Base-by-base conservation (phyloP, 2,888 invertebrate genomes). In the Galerucella pusilla region DNA sequence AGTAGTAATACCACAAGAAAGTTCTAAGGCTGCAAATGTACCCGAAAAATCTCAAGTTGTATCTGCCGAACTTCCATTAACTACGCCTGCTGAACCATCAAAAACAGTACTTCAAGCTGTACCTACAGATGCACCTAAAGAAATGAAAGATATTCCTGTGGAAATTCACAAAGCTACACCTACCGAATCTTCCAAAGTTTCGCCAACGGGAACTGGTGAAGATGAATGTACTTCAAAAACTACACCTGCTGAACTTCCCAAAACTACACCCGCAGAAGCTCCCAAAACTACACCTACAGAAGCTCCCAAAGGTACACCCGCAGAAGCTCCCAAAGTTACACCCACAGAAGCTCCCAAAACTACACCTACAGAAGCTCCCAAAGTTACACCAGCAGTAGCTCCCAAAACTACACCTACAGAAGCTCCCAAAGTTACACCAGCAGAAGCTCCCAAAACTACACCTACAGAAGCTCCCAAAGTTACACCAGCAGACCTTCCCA, bases 121-220 rank as follows among this genome's bases (percentile, higher is more conserved):
- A 57, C 46, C 46, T 11, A 46, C 46, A 7, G 11, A 46, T 11
- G 46, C 57, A 68, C 4, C 68, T 61, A 16, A 57, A 57, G 54
- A 42, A 65, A 49, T 61, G 57, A 11, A 57, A 20, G 20, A 16
- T n/a, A 20, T 28, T 28, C 16, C 28, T 35, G 45, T 78, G 78
- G 82, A 77, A 82, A 82, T 74, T 42, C 74, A 77, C 59, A 78
- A 77, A 65, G 35, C 45, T 45, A 25, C 57, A 52, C 10, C 35
- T 42, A 28, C 77, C 60, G 54, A 76, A 49, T 69, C 80, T 9
- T 78, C 46, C 46, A 69, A 57, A 57, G 59, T 79, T 75, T 73
- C 84, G 70, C 77, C 80, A 16, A 54, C 74, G 6, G 85, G 85
- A 20, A 76, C 77, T 54, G 71, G 68, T 70, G 68, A 59, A 73